A percentile compares a stretch with the other conserved stretches of the same genome.
phyloP scores from a whole-genome alignment of 1,140 invertebrate genomes.

The Drosophila serrata region DNA sequence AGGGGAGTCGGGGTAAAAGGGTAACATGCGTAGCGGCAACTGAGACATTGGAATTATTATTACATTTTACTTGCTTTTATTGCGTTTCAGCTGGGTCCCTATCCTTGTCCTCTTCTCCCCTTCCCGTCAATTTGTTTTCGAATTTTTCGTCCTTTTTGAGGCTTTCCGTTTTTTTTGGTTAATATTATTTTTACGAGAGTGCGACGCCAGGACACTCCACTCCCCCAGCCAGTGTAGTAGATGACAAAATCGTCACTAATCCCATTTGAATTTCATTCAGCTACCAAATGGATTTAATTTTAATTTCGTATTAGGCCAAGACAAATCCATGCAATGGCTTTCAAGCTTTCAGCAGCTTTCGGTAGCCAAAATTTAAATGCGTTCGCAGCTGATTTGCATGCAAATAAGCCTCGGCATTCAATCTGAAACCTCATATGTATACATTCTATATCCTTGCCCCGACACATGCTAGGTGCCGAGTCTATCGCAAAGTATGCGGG shows the following conservation, averaged over 20 bases:
- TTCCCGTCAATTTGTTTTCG: conserved; percentile 11
- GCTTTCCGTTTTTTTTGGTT: conserved; percentile 3
- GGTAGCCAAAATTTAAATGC: conserved; percentile 52
- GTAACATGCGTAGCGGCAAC: conserved; percentile 58
- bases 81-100: conserved; percentile 28
- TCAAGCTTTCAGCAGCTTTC: conserved; percentile 11
- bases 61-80: conserved; percentile 69
- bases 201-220: background rate
- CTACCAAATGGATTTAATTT: conserved; percentile 66
- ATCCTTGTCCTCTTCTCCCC: background rate
- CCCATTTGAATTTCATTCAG: conserved; percentile 68
- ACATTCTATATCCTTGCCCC: background rate
- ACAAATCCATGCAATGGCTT: conserved; percentile 33
- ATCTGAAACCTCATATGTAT: background rate
- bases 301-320: conserved; percentile 51
- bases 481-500: conserved; percentile 37
- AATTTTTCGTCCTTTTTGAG: background rate
- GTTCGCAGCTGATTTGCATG: conserved; percentile 66
- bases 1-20: conserved; percentile 10
- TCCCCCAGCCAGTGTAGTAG: conserved; percentile 7
- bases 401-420: conserved; percentile 57
- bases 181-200: conserved; percentile 15
- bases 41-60: conserved; percentile 74
- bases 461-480: conserved; percentile 8
- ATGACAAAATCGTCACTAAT: conserved; percentile 74